Percentiles rank a stretch among this genome's conserved stretches.
Conservation (phyloP, 2,888 invertebrate genomes). For the Eristalis pertinax region DNA sequence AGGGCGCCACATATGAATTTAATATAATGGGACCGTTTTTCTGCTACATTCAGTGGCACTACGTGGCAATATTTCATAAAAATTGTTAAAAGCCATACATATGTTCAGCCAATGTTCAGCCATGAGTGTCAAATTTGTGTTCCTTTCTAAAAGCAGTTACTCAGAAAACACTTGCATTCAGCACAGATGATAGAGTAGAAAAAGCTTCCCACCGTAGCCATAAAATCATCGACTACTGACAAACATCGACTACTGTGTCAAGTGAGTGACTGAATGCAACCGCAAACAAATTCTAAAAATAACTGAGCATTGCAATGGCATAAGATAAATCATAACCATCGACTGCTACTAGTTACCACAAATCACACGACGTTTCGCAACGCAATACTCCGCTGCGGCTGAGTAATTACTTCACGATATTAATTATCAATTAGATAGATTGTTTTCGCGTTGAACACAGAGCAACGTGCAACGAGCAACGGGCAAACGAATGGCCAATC, state of each 20-base stretch:
- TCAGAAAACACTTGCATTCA: too few species aligned
- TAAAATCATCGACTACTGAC: neutral
- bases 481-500: neutral
- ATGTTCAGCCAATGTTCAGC: too few species aligned
- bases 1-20: too few species aligned
- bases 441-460: neutral
- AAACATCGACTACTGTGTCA: neutral
- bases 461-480: neutral
- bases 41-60: too few species aligned
- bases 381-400: neutral
- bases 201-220: too few species aligned
- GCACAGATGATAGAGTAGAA: too few species aligned
- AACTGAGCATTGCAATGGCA: neutral
- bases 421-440: constrained; percentile 23
- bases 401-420: constrained; percentile 11
- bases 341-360: constrained; percentile 3
- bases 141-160: too few species aligned
- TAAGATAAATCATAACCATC: neutral
- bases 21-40: too few species aligned
- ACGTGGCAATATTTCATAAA: too few species aligned
- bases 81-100: too few species aligned
- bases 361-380: neutral
- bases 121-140: too few species aligned
- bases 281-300: neutral
- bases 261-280: neutral